Percentiles rank a stretch among this genome's conserved stretches.
Evolutionary conservation across 2,113 vertebrate genomes (phyloP).

Genomic region (Aptenodytes patagonicus): DNA sequence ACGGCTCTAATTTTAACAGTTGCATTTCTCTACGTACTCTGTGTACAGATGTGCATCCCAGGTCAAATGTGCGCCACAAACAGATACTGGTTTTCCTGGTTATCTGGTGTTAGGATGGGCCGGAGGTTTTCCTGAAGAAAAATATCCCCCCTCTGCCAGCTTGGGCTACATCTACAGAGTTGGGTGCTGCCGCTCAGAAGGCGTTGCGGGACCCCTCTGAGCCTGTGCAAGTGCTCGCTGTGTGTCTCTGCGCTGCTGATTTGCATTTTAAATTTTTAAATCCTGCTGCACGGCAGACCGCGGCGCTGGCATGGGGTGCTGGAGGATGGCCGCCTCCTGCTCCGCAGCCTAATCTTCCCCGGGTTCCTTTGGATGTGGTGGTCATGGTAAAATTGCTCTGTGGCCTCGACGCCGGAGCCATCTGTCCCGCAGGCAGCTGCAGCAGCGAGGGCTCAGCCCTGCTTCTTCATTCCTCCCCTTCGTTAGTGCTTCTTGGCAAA

Average conservation of each 20-base stretch:
- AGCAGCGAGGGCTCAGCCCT: background rate
- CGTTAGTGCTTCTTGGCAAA: background rate
- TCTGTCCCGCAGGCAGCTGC: slow-evolving; percentile 31
- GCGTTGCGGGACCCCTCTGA: rapidly evolving
- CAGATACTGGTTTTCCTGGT: background rate
- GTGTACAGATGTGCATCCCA: background rate
- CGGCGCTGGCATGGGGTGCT: background rate
- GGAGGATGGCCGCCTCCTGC: background rate
- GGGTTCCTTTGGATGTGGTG: background rate
- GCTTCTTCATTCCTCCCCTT: background rate
- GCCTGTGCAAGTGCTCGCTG: background rate
- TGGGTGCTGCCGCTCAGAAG: background rate
- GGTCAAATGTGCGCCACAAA: background rate
- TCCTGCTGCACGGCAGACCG: background rate
- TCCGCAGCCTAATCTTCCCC: background rate
- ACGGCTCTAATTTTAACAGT: background rate
- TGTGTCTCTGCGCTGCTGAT: background rate
- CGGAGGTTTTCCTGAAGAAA: background rate
- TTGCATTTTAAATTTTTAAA: background rate
- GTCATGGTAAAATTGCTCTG: background rate
- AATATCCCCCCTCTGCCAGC: background rate
- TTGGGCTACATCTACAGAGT: background rate
- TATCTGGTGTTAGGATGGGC: background rate
- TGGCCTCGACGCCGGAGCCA: background rate
- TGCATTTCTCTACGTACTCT: background rate